A percentile compares a stretch with the other conserved stretches of the same genome.
Evolutionary conservation across 23 tunicate species (phyloP).

Genomic region (Corella eumyota): DNA sequence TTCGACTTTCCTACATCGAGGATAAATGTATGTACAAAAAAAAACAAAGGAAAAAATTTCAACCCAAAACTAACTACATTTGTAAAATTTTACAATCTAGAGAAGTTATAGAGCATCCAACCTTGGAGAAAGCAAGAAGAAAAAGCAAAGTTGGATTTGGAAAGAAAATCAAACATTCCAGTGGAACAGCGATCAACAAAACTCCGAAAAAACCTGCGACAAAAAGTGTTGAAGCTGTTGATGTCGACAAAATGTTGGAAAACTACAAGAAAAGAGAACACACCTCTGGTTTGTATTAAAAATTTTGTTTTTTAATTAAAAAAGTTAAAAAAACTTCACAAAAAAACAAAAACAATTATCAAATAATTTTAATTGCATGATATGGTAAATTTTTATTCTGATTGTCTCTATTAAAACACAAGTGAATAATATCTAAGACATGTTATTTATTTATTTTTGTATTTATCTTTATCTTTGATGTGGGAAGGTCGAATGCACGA

Average conservation of each 20-base stretch:
- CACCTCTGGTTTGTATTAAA: too few relatives aligned
- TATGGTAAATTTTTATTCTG: too few relatives aligned
- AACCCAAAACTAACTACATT: too few relatives aligned
- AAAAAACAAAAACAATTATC: neutral
- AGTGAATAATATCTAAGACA: too few relatives aligned
- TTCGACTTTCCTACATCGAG: neutral
- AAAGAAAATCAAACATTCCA: slow-evolving; percentile 13
- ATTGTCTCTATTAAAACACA: too few relatives aligned
- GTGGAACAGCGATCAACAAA: slow-evolving; percentile 5
- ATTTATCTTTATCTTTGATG: too few relatives aligned
- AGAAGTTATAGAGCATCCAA: slow-evolving; percentile 10
- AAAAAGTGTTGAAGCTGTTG: slow-evolving; percentile 41
- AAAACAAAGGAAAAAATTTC: too few relatives aligned
- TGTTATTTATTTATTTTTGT: too few relatives aligned
- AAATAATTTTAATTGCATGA: neutral
- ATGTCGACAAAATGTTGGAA: slow-evolving; percentile 42
- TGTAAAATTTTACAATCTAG: too few relatives aligned
- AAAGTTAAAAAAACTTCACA: neutral
- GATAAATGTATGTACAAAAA: too few relatives aligned
- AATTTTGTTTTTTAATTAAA: too few relatives aligned
- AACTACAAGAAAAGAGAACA: slow-evolving; percentile 35
- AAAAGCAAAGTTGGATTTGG: slow-evolving; percentile 32
- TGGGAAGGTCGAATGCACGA: too few relatives aligned
- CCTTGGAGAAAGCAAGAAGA: slow-evolving; percentile 18
- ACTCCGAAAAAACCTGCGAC: slow-evolving; percentile 9